Evolutionary conservation across 2,888 invertebrate species (phyloP), one percentile per base, ranked within the genome.

Genomic region (Coleophora flavipennella): DNA sequence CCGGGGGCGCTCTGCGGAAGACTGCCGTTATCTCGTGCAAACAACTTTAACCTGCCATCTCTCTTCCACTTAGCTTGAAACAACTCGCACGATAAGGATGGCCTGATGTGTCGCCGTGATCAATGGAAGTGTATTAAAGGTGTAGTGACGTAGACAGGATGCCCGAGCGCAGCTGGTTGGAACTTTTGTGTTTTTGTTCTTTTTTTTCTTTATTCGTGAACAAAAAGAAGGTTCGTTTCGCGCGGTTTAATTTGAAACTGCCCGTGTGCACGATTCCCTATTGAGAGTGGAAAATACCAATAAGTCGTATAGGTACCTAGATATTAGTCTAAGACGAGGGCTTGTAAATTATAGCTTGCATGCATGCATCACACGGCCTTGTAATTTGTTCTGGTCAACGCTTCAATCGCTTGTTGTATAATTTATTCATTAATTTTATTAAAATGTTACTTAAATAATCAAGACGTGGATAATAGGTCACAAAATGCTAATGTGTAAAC

Each of bases 81-180:
- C 26, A 35, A 39, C 45, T 42, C 41, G 59, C 50, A 40, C 46
- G 62, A 51, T 62, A 68, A 64, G 67, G 79, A 81, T 56, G 58
- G 62, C 49, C 39, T 44, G 60, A 71, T 51, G 51, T 51, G 51
- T 57, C 55, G 53, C 52, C 50, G 57, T 69, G 68, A 71, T 76
- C 69, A 73, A 75, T 76, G 70, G 67, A 66, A 61, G 68, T 62
- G 70, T 70, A n/a, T n/a, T n/a, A 72, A 73, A 78, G 66, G 70
- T 75, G 67, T 65, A 63, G 68, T 76, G 72, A 77, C 72, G 75
- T 72, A 63, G 73, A 77, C 81, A 81, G 83, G 81, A 83, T 81
- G 80, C 80, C 60, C 76, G 59, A 57, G 72, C 79, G 83, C 83
- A 83, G 81, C 81, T 83, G 83, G 78, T 65, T 78, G 77, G 75